Conservation (phyloP, 2,888 invertebrate genomes). For the Matsumyia berberina region DNA sequence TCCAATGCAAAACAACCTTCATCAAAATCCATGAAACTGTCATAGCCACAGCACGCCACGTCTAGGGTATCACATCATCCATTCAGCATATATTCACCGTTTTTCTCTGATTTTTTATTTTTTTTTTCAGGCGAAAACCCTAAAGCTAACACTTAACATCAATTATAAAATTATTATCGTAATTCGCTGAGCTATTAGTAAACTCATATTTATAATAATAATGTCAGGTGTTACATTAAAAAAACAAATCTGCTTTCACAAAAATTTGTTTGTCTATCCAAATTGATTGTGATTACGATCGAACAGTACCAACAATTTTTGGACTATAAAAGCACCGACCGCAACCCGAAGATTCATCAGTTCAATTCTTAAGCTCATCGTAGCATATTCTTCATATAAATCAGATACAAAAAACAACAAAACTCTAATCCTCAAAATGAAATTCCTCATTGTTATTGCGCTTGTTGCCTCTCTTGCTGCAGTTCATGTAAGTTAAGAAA, state of each 20-base stretch:
- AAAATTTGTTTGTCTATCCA: not conserved
- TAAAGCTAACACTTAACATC: no score
- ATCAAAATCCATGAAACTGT: no score
- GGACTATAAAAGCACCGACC: slow-evolving; percentile 39
- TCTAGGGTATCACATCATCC: no score
- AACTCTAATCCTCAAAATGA: slow-evolving; percentile 79
- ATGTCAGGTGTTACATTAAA: no score
- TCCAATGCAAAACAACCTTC: no score
- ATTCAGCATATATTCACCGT: no score
- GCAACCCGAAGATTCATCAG: slow-evolving; percentile 48
- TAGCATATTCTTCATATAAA: slow-evolving; percentile 34
- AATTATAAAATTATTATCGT: no score
- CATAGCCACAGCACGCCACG: no score
- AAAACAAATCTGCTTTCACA: not conserved
- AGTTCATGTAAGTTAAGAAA: slow-evolving; percentile 77
- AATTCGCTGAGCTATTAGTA: no score
- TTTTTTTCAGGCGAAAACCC: no score
- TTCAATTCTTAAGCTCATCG: slow-evolving; percentile 50
- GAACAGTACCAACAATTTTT: slow-evolving; percentile 11
- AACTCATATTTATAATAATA: no score
- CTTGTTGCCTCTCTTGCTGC: slow-evolving; percentile 77
- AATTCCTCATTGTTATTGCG: slow-evolving; percentile 78
- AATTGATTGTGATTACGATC: not conserved
- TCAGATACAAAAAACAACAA: not conserved
- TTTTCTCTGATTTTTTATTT: no score